Evolutionary conservation across 2,797 vertebrate genomes (phyloP).

Genomic region (Pseudochirops corinnae): DNA sequence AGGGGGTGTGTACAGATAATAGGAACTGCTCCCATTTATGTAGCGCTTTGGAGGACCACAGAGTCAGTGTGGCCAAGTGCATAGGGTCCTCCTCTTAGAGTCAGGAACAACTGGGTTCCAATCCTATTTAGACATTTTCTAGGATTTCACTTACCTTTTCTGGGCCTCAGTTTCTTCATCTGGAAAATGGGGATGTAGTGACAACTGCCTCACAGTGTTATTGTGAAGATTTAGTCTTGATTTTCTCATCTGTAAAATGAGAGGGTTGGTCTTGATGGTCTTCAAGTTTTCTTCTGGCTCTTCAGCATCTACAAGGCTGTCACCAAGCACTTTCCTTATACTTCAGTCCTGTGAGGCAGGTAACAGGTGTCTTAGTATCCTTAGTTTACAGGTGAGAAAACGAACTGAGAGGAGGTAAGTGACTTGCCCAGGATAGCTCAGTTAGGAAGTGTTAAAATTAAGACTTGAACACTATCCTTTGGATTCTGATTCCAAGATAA

Average conservation of each 20-base stretch:
- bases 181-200: neutral
- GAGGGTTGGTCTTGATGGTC: neutral
- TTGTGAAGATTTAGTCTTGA: neutral
- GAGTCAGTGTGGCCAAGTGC: neutral
- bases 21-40: neutral
- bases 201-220: neutral
- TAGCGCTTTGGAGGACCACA: neutral
- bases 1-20: neutral
- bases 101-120: neutral
- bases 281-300: neutral
- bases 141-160: neutral
- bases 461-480: neutral
- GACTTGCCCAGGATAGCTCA: neutral
- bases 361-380: no score
- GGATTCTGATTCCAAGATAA: neutral
- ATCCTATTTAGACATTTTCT: neutral
- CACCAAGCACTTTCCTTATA: neutral
- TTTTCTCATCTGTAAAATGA: neutral
- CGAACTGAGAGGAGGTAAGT: neutral
- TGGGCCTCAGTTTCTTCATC: neutral
- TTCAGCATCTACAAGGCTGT: neutral
- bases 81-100: neutral
- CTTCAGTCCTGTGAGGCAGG: neutral
- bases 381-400: slow-evolving; percentile 46
- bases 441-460: neutral